phyloP scores from a whole-genome alignment of 2,797 vertebrate genomes.

The Vireo griseus region DNA sequence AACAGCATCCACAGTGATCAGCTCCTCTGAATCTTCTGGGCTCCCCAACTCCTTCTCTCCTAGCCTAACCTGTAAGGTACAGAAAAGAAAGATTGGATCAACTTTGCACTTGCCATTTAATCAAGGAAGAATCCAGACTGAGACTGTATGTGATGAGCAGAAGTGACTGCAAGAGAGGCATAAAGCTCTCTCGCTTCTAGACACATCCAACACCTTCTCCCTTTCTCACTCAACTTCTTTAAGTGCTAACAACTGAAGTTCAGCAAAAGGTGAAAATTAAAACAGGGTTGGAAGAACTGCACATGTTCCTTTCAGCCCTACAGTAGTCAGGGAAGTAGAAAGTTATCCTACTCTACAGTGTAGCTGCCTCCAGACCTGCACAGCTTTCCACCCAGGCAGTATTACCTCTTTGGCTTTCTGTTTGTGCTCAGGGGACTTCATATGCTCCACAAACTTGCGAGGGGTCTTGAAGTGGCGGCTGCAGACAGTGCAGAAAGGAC shows the following conservation, averaged over 20 bases:
- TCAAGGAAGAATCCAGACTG: background rate
- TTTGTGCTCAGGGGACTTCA: conserved; percentile 89
- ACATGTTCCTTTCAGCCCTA: background rate
- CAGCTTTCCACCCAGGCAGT: background rate
- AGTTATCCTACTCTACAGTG: background rate
- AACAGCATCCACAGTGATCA: conserved; percentile 83
- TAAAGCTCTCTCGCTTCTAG: background rate
- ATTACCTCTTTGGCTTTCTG: conserved; percentile 85
- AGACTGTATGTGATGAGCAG: background rate
- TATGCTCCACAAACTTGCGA: conserved; percentile 90
- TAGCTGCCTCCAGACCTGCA: background rate
- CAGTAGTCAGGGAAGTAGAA: background rate
- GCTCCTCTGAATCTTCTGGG: conserved; percentile 80
- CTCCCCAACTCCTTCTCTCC: conserved; percentile 77
- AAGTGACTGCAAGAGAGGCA: background rate
- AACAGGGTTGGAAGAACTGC: background rate
- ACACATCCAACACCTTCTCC: background rate
- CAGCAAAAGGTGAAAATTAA: background rate
- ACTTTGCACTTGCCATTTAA: background rate
- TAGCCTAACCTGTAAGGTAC: conserved; percentile 61
- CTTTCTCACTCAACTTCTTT: background rate
- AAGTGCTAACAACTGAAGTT: background rate
- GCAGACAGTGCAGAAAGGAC: conserved; percentile 90
- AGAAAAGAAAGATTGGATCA: background rate
- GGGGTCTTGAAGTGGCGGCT: conserved; percentile 90